Evolutionary conservation across 2,888 invertebrate genomes (phyloP).

Genomic region (Busseola fusca): DNA sequence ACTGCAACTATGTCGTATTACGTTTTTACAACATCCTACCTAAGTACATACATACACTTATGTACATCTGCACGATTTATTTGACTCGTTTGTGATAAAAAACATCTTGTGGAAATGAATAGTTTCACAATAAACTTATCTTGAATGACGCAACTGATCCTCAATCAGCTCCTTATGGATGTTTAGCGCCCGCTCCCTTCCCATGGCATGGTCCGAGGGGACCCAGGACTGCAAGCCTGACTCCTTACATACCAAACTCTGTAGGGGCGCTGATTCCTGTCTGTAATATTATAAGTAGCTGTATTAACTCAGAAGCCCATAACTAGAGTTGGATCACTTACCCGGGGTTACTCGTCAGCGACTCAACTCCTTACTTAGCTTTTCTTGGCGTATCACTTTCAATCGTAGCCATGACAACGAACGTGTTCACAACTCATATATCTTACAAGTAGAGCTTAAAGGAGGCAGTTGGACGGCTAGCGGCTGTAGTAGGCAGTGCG

Average conservation of each 20-base stretch:
- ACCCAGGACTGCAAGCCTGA: not conserved
- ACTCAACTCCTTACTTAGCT: not conserved
- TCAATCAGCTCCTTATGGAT: not conserved
- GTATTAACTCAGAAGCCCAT: not conserved
- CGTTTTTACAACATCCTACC: slow-evolving; percentile 27
- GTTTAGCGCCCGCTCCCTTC: not conserved
- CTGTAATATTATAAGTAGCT: not conserved
- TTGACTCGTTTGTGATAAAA: slow-evolving; percentile 4
- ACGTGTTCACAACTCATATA: slow-evolving; percentile 33
- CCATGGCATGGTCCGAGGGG: not conserved
- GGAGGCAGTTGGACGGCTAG: not conserved
- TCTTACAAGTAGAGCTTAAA: slow-evolving; percentile 14
- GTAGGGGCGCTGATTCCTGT: not conserved
- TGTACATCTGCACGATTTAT: slow-evolving; percentile 20
- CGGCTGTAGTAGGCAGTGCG: not conserved
- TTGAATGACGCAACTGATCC: slow-evolving; percentile 4
- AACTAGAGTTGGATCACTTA: not conserved
- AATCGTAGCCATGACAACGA: slow-evolving; percentile 20
- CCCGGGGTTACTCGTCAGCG: not conserved
- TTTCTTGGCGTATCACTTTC: slow-evolving; percentile 13
- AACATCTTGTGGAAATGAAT: slow-evolving; percentile 7
- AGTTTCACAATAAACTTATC: slow-evolving; percentile 3
- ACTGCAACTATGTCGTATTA: slow-evolving; percentile 8
- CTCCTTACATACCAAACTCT: not conserved
- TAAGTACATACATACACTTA: not conserved